These are phyloP conservation scores for Zygogramma bicolorata DNA, from an alignment of 2,888 invertebrate genomes.

Conservation along the genomic window DNA sequence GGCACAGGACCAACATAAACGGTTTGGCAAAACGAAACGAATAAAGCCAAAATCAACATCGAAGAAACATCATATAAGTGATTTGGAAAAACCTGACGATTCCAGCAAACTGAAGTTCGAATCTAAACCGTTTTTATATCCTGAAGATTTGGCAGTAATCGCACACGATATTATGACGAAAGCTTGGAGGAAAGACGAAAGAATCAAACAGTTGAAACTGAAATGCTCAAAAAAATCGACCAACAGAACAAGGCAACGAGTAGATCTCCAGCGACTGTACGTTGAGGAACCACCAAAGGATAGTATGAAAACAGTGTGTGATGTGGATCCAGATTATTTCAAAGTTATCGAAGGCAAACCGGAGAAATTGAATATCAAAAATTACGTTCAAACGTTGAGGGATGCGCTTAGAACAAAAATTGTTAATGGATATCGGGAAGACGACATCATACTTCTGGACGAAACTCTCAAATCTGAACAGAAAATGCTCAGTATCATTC, in stretches of 20 bases:
- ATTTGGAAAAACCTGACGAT: neutral
- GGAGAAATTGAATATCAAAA: slow-evolving; percentile 71
- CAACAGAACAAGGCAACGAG: slow-evolving; percentile 57
- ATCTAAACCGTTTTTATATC: slow-evolving; percentile 59
- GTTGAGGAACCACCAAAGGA: slow-evolving; percentile 68
- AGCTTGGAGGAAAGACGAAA: slow-evolving; percentile 58
- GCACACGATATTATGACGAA: slow-evolving; percentile 65
- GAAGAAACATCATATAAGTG: neutral
- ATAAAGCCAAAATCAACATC: neutral
- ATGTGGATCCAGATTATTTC: slow-evolving; percentile 77
- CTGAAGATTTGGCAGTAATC: slow-evolving; percentile 64
- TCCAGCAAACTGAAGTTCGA: neutral
- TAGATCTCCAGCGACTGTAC: slow-evolving; percentile 71
- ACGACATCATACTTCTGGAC: slow-evolving; percentile 68
- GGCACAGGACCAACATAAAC: neutral
- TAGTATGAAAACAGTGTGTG: slow-evolving; percentile 71
- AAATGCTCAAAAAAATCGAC: slow-evolving; percentile 60
- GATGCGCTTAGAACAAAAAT: slow-evolving; percentile 66
- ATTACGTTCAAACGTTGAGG: slow-evolving; percentile 68
- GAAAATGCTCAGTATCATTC: slow-evolving; percentile 66
- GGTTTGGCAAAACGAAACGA: neutral
- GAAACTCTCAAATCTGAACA: slow-evolving; percentile 70
- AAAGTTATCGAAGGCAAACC: slow-evolving; percentile 71
- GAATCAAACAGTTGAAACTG: slow-evolving; percentile 56
- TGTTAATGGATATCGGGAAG: slow-evolving; percentile 61